Conservation (phyloP, 64 coral and sea anemone species). For the Stylophora pistillata region DNA sequence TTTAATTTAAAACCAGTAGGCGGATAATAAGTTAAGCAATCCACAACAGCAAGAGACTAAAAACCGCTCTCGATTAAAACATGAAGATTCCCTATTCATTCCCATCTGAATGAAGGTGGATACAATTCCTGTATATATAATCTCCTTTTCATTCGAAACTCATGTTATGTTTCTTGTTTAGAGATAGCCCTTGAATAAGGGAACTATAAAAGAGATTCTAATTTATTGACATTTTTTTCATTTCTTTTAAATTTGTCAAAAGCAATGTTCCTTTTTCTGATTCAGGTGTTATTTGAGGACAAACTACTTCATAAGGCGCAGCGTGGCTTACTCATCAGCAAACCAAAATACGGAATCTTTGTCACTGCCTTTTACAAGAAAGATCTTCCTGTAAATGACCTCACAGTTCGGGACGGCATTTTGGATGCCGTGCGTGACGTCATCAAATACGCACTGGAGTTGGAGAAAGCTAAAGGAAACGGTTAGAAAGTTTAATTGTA, state of each 20-base stretch:
- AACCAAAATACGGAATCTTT: slow-evolving; percentile 72
- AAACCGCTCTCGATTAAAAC: too few species aligned
- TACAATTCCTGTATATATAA: too few species aligned
- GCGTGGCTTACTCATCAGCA: slow-evolving; percentile 64
- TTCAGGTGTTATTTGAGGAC: background rate
- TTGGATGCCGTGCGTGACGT: slow-evolving; percentile 21
- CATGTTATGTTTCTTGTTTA: too few species aligned
- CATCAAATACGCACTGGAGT: slow-evolving; percentile 43
- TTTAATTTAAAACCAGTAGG: too few species aligned
- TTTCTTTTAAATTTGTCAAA: background rate
- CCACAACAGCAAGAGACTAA: too few species aligned
- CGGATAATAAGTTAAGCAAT: too few species aligned
- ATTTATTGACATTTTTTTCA: background rate
- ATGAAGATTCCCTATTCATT: too few species aligned
- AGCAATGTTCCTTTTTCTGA: background rate
- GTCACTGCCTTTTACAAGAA: slow-evolving; percentile 42
- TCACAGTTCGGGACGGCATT: slow-evolving; percentile 23
- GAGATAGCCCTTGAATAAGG: background rate
- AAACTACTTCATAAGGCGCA: slow-evolving; percentile 64
- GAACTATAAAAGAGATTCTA: background rate
- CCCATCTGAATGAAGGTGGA: too few species aligned
- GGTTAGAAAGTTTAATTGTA: background rate
- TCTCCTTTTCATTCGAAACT: too few species aligned
- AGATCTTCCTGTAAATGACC: background rate
- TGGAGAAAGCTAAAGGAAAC: slow-evolving; percentile 22